A percentile compares a stretch with the other conserved stretches of the same genome.
These are phyloP conservation scores for Chroicocephalus ridibundus DNA, from an alignment of 2,113 vertebrate species.

Conservation along the genomic window DNA sequence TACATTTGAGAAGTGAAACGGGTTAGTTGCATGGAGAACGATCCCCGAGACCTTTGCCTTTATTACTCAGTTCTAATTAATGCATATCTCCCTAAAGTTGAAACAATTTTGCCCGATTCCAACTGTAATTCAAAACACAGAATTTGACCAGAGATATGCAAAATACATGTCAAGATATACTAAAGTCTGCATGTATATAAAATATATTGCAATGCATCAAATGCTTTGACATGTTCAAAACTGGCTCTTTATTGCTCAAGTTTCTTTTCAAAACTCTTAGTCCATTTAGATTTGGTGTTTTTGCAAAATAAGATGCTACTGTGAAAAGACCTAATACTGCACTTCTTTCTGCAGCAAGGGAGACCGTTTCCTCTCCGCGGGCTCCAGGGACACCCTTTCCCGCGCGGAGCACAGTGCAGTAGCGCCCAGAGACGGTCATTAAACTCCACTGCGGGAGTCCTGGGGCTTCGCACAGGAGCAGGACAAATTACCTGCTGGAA, in stretches of 20 bases:
- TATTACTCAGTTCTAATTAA: not conserved
- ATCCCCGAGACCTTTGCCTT: not conserved
- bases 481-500: not conserved
- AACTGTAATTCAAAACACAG: not conserved
- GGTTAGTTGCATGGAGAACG: not conserved
- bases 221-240: not conserved
- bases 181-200: not conserved
- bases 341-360: not conserved
- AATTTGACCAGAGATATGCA: not conserved
- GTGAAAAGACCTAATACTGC: slow-evolving; percentile 16
- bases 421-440: not conserved
- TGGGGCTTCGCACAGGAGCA: not conserved
- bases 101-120: not conserved
- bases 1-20: not conserved
- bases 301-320: not conserved
- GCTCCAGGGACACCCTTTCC: not conserved
- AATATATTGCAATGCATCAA: not conserved
- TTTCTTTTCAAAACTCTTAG: not conserved
- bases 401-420: not conserved
- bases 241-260: not conserved
- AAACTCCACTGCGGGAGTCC: not conserved
- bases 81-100: not conserved
- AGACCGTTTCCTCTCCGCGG: not conserved
- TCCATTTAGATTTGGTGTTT: not conserved
- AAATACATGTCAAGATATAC: not conserved